Percentiles rank a stretch among this genome's conserved stretches.
These are phyloP conservation scores for Andricus grossulariae DNA, from an alignment of 1,140 invertebrate genomes.

Conservation along the genomic window DNA sequence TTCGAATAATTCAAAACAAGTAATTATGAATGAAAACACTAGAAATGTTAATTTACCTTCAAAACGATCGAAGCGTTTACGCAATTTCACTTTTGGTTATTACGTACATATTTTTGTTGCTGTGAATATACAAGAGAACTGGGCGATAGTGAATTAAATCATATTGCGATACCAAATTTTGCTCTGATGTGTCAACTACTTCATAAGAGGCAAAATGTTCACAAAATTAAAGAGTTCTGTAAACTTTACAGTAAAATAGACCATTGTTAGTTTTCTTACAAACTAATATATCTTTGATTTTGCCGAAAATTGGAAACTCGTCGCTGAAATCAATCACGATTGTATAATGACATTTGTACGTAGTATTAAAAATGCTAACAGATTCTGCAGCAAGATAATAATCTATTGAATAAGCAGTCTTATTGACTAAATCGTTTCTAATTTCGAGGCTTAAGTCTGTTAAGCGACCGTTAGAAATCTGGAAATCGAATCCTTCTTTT, in stretches of 20 bases:
- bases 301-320: not conserved
- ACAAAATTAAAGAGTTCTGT: not conserved
- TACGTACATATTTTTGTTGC: not conserved
- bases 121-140: no score
- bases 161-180: no score
- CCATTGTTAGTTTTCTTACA: not conserved
- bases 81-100: not conserved
- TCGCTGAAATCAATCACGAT: not conserved
- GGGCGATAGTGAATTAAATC: no score
- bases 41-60: no score
- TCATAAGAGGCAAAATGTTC: not conserved
- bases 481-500: not conserved
- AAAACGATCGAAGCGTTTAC: no score
- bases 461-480: not conserved
- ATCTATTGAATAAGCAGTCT: not conserved
- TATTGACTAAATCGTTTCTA: not conserved
- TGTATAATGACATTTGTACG: not conserved
- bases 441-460: not conserved
- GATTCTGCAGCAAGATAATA: not conserved
- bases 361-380: not conserved
- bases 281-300: not conserved
- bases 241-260: not conserved
- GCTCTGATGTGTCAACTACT: not conserved
- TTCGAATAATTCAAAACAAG: no score
- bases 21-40: no score